Evolutionary conservation across 2,888 invertebrate species (phyloP).

Genomic region (Stomorhina lunata): DNA sequence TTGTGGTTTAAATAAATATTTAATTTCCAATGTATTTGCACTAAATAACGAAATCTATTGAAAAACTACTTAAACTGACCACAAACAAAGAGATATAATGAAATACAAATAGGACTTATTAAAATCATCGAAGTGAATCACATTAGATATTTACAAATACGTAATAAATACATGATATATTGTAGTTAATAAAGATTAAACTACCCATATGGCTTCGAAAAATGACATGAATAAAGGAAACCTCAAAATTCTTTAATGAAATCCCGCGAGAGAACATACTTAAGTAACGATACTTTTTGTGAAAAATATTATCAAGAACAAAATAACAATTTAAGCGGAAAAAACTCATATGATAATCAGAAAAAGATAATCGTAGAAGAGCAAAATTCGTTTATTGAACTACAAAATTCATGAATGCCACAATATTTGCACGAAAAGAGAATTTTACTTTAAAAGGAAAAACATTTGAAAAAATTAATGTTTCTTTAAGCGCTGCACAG

Average conservation of each 20-base stretch:
- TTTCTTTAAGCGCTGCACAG: too few species aligned
- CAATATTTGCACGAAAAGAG: conserved; percentile 10
- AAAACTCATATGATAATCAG: conserved; percentile 61
- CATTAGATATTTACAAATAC: conserved; percentile 11
- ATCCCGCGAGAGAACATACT: conserved; percentile 58
- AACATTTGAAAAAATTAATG: too few species aligned
- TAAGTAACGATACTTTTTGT: conserved; percentile 37
- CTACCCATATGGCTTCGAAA: conserved; percentile 52
- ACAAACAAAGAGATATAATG: conserved; percentile 31
- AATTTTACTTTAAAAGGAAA: neutral
- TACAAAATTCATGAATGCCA: conserved; percentile 24
- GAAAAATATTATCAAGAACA: conserved; percentile 8
- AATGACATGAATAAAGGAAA: conserved; percentile 36
- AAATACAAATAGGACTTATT: conserved; percentile 17
- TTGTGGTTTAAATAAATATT: conserved; percentile 1
- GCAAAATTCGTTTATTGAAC: conserved; percentile 55
- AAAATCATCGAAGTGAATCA: conserved; percentile 3
- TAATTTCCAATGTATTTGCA: conserved; percentile 1
- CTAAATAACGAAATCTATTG: neutral
- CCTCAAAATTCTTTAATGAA: conserved; percentile 55
- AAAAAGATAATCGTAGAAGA: conserved; percentile 57
- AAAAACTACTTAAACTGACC: conserved; percentile 23
- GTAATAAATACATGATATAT: conserved; percentile 31
- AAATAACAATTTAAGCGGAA: conserved; percentile 60
- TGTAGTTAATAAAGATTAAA: conserved; percentile 59